Conservation (phyloP, 37 sponge, comb jelly and placozoan genomes). For the Dysidea cf. avara region DNA sequence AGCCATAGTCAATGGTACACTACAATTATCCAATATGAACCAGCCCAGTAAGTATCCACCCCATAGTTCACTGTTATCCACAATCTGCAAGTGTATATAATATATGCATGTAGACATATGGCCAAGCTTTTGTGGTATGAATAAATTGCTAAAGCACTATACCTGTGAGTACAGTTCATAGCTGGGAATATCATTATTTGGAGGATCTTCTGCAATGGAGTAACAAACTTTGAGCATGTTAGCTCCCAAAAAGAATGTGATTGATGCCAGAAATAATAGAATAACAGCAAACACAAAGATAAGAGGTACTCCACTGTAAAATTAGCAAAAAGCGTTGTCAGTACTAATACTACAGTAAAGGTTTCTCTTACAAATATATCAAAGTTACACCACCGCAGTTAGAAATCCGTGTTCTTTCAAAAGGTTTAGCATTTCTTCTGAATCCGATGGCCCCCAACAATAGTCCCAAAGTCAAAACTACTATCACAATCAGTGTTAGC, state of each 20-base stretch:
- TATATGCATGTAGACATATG: too few relatives aligned
- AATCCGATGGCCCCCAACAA: slow-evolving; percentile 44
- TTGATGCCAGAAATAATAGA: slow-evolving; percentile 37
- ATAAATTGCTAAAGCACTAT: too few relatives aligned
- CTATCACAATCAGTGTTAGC: slow-evolving; percentile 29
- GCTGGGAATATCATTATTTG: too few relatives aligned
- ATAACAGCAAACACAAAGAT: slow-evolving; percentile 61
- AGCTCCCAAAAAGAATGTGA: slow-evolving; percentile 57
- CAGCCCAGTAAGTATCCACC: too few relatives aligned
- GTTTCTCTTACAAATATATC: too few relatives aligned
- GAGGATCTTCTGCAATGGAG: slow-evolving; percentile 19
- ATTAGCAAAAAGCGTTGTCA: slow-evolving; percentile 44
- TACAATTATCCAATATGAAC: not conserved
- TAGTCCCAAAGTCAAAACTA: slow-evolving; percentile 36
- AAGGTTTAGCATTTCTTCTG: slow-evolving; percentile 31
- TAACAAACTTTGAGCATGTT: slow-evolving; percentile 56
- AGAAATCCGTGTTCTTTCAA: slow-evolving; percentile 36
- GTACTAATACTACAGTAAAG: too few relatives aligned
- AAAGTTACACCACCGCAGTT: slow-evolving; percentile 68
- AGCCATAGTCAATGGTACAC: too few relatives aligned
- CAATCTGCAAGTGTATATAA: slow-evolving; percentile 4
- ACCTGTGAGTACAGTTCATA: too few relatives aligned
- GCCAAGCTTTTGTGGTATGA: too few relatives aligned
- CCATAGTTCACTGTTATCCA: too few relatives aligned
- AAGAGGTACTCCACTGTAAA: too few relatives aligned